A percentile compares a stretch with the other conserved stretches of the same genome.
Conservation (phyloP, 2,888 invertebrate genomes). For the Disparrhopalites patrizii region DNA sequence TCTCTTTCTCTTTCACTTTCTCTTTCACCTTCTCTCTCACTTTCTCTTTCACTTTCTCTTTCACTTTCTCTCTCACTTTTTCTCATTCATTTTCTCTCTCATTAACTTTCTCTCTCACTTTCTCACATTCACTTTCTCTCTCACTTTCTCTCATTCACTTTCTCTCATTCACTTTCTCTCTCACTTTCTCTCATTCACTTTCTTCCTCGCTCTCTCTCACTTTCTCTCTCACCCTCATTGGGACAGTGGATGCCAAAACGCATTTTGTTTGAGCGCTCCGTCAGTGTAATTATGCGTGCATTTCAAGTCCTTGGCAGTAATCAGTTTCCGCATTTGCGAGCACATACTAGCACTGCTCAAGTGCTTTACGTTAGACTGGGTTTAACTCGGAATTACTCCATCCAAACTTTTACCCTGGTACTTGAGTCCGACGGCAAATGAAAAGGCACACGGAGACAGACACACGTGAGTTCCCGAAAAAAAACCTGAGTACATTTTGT, state of each 20-base stretch:
- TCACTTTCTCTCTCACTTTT: slow-evolving; percentile 1
- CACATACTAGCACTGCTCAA: too few relatives aligned
- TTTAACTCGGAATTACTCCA: too few relatives aligned
- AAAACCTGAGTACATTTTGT: too few relatives aligned
- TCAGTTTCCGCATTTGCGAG: too few relatives aligned
- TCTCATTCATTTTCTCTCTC: background rate
- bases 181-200: background rate
- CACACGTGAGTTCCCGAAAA: too few relatives aligned
- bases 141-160: background rate
- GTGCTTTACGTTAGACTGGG: too few relatives aligned
- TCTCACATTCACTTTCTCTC: background rate
- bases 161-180: background rate
- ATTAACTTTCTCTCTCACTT: too few relatives aligned
- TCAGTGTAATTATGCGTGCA: background rate
- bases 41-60: background rate
- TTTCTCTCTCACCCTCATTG: background rate
- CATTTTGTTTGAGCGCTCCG: background rate
- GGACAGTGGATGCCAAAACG: background rate
- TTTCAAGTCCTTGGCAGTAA: background rate
- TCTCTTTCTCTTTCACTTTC: background rate
- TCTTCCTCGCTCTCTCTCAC: background rate
- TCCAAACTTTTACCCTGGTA: too few relatives aligned
- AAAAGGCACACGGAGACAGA: too few relatives aligned
- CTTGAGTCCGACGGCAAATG: too few relatives aligned
- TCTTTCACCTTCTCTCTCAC: background rate